Evolutionary conservation across 2,888 invertebrate species (phyloP).

Genomic region (Poecilus cupreus): DNA sequence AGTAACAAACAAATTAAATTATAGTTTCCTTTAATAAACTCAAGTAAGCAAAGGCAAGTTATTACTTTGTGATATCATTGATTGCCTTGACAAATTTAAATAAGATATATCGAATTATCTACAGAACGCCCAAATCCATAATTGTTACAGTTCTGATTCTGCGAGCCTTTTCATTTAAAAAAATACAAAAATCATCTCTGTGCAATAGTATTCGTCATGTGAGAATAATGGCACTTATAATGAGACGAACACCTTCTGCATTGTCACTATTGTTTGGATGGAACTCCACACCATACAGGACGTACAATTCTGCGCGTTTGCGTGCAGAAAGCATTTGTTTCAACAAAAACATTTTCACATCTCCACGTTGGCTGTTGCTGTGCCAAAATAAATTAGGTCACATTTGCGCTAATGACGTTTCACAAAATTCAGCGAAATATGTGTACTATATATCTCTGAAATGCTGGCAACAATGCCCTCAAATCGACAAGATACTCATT

Average conservation of each 20-base stretch:
- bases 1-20: too few species aligned
- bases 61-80: too few species aligned
- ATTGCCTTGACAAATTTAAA: too few species aligned
- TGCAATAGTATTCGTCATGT: slow-evolving; percentile 1
- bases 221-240: not conserved
- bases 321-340: slow-evolving; percentile 36
- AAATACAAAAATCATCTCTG: not conserved
- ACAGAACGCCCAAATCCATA: too few species aligned
- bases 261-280: not conserved
- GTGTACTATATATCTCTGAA: slow-evolving; percentile 15
- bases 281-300: not conserved
- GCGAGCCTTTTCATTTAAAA: not conserved
- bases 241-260: slow-evolving; percentile 4
- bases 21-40: too few species aligned
- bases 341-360: slow-evolving; percentile 28
- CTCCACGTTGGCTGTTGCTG: slow-evolving; percentile 29
- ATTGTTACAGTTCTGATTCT: too few species aligned
- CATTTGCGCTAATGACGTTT: slow-evolving; percentile 44
- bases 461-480: slow-evolving; percentile 17
- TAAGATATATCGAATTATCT: too few species aligned
- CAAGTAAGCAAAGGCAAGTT: too few species aligned
- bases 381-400: slow-evolving; percentile 45
- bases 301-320: not conserved
- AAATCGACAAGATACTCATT: slow-evolving; percentile 19
- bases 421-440: slow-evolving; percentile 39